Evolutionary conservation across 2,888 invertebrate genomes (phyloP).

Genomic region (Coelinius sp.): DNA sequence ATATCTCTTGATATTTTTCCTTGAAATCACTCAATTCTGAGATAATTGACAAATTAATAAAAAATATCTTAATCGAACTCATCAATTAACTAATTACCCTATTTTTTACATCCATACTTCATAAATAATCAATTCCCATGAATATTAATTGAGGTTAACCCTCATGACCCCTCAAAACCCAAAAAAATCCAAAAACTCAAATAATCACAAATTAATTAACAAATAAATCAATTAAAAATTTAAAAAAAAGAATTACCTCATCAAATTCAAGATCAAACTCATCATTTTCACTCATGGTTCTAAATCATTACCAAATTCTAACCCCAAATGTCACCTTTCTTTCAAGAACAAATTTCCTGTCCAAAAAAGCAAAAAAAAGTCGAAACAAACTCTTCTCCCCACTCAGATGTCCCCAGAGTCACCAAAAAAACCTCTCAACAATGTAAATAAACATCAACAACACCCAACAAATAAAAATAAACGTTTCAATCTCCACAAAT

Average conservation of each 20-base stretch:
- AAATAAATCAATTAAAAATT: neutral
- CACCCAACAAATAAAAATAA: neutral
- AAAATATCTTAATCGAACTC: no score
- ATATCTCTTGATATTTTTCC: neutral
- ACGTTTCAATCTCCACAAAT: neutral
- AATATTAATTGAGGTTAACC: no score
- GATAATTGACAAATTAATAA: no score
- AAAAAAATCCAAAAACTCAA: neutral
- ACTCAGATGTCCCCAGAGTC: neutral
- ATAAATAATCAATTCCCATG: no score
- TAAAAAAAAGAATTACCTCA: neutral
- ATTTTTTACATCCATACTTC: no score
- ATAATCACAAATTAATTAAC: no score
- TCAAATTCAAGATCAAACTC: constrained; percentile 13
- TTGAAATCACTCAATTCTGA: no score
- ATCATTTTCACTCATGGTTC: neutral
- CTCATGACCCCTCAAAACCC: no score
- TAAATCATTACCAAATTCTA: neutral
- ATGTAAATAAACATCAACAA: neutral
- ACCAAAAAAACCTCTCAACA: neutral
- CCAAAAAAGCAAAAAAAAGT: neutral
- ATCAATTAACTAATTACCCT: no score
- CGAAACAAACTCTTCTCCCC: neutral
- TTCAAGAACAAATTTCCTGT: neutral
- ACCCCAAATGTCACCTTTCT: neutral